Conservation (phyloP, 1,140 invertebrate species). For the Dysdera silvatica region DNA sequence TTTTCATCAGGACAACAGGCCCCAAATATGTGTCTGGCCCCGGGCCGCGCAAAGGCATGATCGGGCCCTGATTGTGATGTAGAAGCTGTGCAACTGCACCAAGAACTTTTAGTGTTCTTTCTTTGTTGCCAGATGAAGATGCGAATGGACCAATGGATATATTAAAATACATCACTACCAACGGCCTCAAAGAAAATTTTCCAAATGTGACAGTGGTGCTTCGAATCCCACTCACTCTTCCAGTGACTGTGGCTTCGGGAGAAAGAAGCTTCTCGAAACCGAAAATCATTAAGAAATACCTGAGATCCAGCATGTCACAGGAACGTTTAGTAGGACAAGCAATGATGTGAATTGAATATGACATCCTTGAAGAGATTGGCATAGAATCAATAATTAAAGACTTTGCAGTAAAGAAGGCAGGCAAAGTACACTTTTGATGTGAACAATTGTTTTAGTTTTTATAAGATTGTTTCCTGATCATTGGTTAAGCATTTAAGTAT, state of each 20-base stretch:
- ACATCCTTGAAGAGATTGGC: not conserved
- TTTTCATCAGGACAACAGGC: too few relatives aligned
- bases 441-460: too few relatives aligned
- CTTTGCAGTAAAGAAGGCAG: not conserved
- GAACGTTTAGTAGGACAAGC: conserved; percentile 34
- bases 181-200: not conserved
- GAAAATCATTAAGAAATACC: conserved; percentile 39
- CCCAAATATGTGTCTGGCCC: too few relatives aligned
- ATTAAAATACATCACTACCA: not conserved
- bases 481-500: too few relatives aligned
- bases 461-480: too few relatives aligned
- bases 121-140: too few relatives aligned
- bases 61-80: too few relatives aligned
- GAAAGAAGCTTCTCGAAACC: conserved; percentile 40
- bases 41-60: too few relatives aligned
- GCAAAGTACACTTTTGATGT: too few relatives aligned
- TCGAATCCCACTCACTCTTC: conserved; percentile 32
- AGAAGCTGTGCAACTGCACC: too few relatives aligned
- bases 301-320: conserved; percentile 35
- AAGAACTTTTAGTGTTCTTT: too few relatives aligned
- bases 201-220: conserved; percentile 5
- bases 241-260: conserved; percentile 36
- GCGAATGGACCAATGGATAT: not conserved
- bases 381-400: not conserved
- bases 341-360: not conserved